Evolutionary conservation across 2,113 vertebrate species (phyloP).

Genomic region (Zosterops borbonicus): DNA sequence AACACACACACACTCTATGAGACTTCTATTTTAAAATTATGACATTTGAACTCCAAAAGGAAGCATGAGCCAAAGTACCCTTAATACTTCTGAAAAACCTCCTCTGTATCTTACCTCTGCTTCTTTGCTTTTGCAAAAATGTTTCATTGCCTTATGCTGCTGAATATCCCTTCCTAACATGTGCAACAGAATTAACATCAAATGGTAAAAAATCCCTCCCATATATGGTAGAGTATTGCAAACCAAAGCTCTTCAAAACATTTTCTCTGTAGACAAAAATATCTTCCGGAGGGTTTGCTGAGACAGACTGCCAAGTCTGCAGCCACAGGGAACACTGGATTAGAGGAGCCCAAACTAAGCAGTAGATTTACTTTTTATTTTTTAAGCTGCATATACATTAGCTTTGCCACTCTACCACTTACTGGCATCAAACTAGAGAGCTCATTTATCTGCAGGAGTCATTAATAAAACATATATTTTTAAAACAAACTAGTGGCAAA

Average conservation of each 20-base stretch:
- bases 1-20: neutral
- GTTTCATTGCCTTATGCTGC: neutral
- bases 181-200: constrained; percentile 36
- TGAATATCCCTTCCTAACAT: constrained; percentile 4
- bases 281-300: neutral
- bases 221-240: constrained; percentile 60
- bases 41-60: neutral
- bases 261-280: constrained; percentile 59
- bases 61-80: neutral
- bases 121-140: neutral
- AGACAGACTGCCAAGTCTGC: constrained; percentile 48
- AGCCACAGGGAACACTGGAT: constrained; percentile 20
- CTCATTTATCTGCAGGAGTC: neutral
- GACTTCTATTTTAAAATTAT: neutral
- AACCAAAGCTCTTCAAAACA: constrained; percentile 52
- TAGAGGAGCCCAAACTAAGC: neutral
- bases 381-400: neutral
- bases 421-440: neutral
- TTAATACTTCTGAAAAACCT: neutral
- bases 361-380: neutral
- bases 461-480: neutral
- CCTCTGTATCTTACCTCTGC: neutral
- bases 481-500: neutral
- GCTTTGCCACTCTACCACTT: neutral
- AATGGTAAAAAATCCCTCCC: constrained; percentile 47